Percentiles rank a stretch among this genome's conserved stretches.
Evolutionary conservation across 2,888 invertebrate genomes (phyloP).

Genomic region (Cataglyphis cursor): DNA sequence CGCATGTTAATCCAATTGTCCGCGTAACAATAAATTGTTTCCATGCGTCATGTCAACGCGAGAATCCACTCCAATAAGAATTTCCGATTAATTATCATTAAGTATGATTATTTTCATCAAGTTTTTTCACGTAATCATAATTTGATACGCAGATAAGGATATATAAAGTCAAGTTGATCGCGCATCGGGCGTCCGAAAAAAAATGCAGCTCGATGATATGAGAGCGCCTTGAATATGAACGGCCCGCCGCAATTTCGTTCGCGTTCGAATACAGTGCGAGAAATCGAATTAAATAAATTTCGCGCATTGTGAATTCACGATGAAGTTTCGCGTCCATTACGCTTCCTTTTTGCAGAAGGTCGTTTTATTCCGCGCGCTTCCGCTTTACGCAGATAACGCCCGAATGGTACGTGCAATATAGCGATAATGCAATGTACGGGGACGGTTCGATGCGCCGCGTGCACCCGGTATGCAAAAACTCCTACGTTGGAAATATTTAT

Average conservation of each 20-base stretch:
- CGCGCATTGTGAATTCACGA: conserved; percentile 50
- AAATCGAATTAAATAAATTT: conserved; percentile 54
- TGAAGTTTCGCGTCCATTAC: conserved; percentile 48
- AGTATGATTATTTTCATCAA: neutral
- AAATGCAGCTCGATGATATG: conserved; percentile 22
- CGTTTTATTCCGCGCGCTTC: conserved; percentile 45
- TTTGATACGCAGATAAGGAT: neutral
- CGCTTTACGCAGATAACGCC: conserved; percentile 53
- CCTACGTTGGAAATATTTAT: conserved; percentile 51
- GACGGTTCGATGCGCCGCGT: conserved; percentile 36
- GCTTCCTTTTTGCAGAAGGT: conserved; percentile 49
- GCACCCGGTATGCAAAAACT: conserved; percentile 37
- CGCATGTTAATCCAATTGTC: conserved; percentile 16
- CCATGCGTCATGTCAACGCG: neutral
- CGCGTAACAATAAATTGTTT: conserved; percentile 29
- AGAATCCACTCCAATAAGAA: neutral
- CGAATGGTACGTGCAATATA: conserved; percentile 46
- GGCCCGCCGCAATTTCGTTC: conserved; percentile 34
- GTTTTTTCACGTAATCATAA: neutral
- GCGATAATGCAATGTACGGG: conserved; percentile 48
- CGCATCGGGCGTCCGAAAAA: conserved; percentile 7
- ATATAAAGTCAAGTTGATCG: neutral
- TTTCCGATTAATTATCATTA: neutral
- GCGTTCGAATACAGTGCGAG: neutral
- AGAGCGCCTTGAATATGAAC: conserved; percentile 32